A percentile compares a stretch with the other conserved stretches of the same genome.
phyloP scores from a whole-genome alignment of 2,888 invertebrate genomes.

The Brachycybe producta region DNA sequence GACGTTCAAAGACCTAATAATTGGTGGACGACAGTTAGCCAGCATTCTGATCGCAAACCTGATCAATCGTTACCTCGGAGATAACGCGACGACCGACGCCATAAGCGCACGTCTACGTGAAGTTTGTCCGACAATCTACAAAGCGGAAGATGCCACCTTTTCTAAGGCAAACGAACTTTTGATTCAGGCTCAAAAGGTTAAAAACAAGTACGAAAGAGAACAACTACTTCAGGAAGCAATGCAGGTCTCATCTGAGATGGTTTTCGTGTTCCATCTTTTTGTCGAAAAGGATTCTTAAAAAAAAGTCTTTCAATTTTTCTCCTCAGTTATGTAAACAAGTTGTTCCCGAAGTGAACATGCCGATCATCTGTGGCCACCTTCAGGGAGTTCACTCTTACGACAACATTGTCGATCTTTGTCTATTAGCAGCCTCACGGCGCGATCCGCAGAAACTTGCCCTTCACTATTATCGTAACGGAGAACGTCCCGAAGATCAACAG shows the following conservation, averaged over 20 bases:
- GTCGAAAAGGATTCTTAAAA: background rate
- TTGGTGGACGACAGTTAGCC: slow-evolving; percentile 51
- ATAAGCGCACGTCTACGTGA: slow-evolving; percentile 76
- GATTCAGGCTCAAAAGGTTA: slow-evolving; percentile 40
- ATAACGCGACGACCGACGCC: slow-evolving; percentile 86
- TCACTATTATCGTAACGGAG: slow-evolving; percentile 73
- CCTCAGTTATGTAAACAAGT: slow-evolving; percentile 70
- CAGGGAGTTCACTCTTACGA: slow-evolving; percentile 61
- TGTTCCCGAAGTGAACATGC: slow-evolving; percentile 70
- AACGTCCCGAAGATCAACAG: slow-evolving; percentile 67
- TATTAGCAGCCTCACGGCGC: slow-evolving; percentile 67
- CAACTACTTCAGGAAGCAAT: slow-evolving; percentile 61
- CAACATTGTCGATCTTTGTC: slow-evolving; percentile 76
- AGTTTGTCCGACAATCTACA: slow-evolving; percentile 84
- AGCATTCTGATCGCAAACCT: slow-evolving; percentile 65
- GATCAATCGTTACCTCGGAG: slow-evolving; percentile 79
- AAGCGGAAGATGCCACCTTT: slow-evolving; percentile 87
- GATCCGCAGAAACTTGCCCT: slow-evolving; percentile 79
- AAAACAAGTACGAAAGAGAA: slow-evolving; percentile 59
- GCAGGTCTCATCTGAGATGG: slow-evolving; percentile 34
- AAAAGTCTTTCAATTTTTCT: background rate
- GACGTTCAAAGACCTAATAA: slow-evolving; percentile 57
- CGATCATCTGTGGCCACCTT: slow-evolving; percentile 71
- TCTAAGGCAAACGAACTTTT: slow-evolving; percentile 54
- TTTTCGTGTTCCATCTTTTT: background rate